Base-by-base conservation (phyloP, 2,113 vertebrate genomes). In the Phainopepla nitens region DNA sequence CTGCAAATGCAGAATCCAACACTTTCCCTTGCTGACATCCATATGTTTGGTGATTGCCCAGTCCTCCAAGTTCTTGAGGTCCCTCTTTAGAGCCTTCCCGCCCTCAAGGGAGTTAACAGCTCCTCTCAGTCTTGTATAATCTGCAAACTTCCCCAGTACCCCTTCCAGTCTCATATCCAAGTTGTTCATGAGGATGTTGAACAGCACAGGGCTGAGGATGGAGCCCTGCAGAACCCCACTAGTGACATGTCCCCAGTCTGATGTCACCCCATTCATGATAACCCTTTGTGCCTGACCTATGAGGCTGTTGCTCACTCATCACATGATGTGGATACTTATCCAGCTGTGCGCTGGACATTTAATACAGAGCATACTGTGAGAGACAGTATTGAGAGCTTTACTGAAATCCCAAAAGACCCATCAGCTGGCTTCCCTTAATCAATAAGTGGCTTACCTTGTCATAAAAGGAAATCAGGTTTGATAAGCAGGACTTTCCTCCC, bases 21-120 rank as follows among this genome's bases (percentile, higher is more conserved):
- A 61, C 33, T 27, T 35, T 23, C 39, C 31, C 31, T 15, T 53
- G 17, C 4, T 61, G 33, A 83, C 44, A 0, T 5, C 5, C 39
- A 1, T 21, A 14, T 0, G 0, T 2, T 4, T 44, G 68, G 27
- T 33, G 39, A 45, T 36, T 45, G 13, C 3, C 7, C 39, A 27
- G 17, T 3, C 27, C 17, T 71, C 33, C 9, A 13, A 31, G 20
- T 11, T 72, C 8, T 7, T 36, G 21, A 44, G 47, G 17, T 62
- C 39, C 53, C 31, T 44, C 20, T 44, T 3, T 7, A 21, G 47
- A 3, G 47, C 27, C 33, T 44, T 5, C 5, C 21, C 27, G 27
- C 27, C 21, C 10, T 53, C 16, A 21, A 72, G 47, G 17, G 33
- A 61, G 39, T 16, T 16, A 45, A 7, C 33, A 72, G 33, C 27